Conservation (phyloP, 2,797 vertebrate species). For the Peromyscus eremicus region DNA sequence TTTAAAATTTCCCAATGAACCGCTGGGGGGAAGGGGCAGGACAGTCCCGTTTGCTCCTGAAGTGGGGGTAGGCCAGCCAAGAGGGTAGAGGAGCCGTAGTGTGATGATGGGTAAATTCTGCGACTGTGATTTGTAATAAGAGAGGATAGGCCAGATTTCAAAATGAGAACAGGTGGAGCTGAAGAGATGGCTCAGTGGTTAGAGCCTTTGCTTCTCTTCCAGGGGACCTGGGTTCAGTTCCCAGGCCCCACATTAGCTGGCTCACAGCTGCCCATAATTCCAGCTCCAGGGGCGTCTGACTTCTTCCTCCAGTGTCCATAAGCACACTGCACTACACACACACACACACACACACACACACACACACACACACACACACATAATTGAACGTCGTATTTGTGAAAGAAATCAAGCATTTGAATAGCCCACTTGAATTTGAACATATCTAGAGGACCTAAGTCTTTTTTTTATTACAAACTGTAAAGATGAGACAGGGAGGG, state of each 20-base stretch:
- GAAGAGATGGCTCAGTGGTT: neutral
- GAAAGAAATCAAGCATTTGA: constrained; percentile 41
- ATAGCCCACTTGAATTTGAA: neutral
- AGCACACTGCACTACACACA: neutral
- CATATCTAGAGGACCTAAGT: neutral
- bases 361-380: neutral
- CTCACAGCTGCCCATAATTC: neutral
- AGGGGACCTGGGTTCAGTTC: neutral
- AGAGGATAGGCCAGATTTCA: neutral
- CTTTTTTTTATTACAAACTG: neutral
- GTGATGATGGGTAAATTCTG: too few relatives aligned
- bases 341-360: neutral
- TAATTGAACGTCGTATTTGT: neutral
- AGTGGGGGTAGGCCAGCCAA: neutral
- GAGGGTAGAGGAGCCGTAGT: neutral
- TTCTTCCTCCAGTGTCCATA: neutral
- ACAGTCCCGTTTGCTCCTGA: neutral
- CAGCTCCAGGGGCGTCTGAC: neutral
- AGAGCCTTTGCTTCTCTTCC: neutral
- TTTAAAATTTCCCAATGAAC: constrained; percentile 40
- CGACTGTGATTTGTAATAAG: neutral
- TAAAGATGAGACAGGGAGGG: fast-evolving
- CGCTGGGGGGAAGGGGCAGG: neutral
- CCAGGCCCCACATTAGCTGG: neutral
- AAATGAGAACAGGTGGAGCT: constrained; percentile 1